phyloP scores from a whole-genome alignment of 2,888 invertebrate species.

The Kryphioiulus occultus region DNA sequence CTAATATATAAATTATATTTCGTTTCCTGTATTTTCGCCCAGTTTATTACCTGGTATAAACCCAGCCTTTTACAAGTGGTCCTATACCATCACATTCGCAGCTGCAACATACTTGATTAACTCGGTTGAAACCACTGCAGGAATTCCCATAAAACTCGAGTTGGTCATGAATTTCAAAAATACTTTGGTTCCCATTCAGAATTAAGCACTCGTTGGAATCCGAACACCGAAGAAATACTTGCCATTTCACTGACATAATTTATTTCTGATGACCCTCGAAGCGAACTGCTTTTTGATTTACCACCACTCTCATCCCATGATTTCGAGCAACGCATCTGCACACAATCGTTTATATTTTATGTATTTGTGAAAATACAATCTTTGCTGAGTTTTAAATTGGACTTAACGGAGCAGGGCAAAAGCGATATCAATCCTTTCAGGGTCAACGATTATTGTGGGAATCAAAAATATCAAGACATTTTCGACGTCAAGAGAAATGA shows the following conservation, averaged over 20 bases:
- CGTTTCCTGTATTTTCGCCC: background rate
- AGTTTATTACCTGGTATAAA: background rate
- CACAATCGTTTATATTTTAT: background rate
- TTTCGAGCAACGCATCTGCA: background rate
- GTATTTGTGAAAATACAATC: background rate
- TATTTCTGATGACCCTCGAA: background rate
- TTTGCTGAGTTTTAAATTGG: background rate
- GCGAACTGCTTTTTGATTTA: background rate
- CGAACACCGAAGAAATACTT: background rate
- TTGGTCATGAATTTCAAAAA: slow-evolving; percentile 6
- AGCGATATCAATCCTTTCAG: background rate
- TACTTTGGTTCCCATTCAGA: background rate
- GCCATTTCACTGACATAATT: background rate
- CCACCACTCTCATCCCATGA: background rate
- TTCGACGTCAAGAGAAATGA: too few species aligned
- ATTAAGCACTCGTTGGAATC: background rate
- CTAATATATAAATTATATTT: background rate
- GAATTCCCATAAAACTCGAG: background rate
- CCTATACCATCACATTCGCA: background rate
- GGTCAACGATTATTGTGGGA: slow-evolving; percentile 14
- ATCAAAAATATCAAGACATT: background rate
- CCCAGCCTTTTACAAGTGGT: background rate
- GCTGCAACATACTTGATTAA: background rate
- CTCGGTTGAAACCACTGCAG: background rate
- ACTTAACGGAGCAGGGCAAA: background rate